Evolutionary conservation across 1,140 invertebrate species (phyloP), one percentile per base, ranked within the genome.

Genomic region (Wasmannia auropunctata): DNA sequence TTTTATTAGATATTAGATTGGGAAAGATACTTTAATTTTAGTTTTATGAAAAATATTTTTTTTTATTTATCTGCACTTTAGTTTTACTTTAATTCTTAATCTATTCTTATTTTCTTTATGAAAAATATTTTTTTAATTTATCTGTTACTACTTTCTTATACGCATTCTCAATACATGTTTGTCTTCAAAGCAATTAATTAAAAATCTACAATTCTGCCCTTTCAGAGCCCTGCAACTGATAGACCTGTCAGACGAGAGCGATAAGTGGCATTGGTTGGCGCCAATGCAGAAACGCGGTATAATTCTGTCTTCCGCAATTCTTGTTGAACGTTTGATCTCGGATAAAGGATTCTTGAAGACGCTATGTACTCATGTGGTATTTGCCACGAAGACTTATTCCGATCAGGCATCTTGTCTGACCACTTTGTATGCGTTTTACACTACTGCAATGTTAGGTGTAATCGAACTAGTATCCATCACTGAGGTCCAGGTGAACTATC

Each of bases 181-280:
- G 16, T n/a, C 19, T 51, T 51, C 54, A 37, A 25, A 51, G 3
- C 8, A 37, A 49, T 46, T 72, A 8, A 72, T 25, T 49, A 4
- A 25, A 83, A 70, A 31, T 46, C 43, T 43, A 34, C n/a, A 16
- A 83, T 22, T 74, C 34, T 85, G 40, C 31, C 10, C 37, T 92
- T 90, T 79, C 75, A 93, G 94, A 79, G 95, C 98, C 76, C 91
- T 99, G 10, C 98, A 99, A 94, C 94, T 98, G 2, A 94, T 98
- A 79, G 95, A 97, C 63, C 92, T 98, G 16, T 95, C 96, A 49
- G 94, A 96, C 34, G 88, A 92, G 2, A 94, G 95, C 46, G 96
- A 96, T 63, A 96, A 96, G 80, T 99, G 98, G 98, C 94, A 96
- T 89, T 99, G 98, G 97, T 93, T 99, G 16, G 92, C 95, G 28